Evolutionary conservation across 2,888 invertebrate genomes (phyloP).

Genomic region (Orthosia gothica): DNA sequence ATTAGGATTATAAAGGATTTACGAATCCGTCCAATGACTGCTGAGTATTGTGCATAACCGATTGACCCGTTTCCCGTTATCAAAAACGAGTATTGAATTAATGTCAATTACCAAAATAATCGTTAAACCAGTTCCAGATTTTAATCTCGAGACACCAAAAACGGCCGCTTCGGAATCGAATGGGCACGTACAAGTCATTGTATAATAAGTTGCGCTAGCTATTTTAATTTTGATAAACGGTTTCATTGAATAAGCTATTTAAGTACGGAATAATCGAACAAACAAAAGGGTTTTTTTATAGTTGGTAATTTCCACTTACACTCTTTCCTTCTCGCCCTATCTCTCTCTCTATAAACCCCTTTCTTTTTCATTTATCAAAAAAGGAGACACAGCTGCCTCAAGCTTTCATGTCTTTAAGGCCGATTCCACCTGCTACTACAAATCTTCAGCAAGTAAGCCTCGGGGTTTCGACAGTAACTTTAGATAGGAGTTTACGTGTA

Average conservation of each 20-base stretch:
- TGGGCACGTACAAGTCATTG: conserved; percentile 27
- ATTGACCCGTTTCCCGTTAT: conserved; percentile 3
- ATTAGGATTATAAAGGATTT: background rate
- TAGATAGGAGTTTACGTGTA: too few relatives aligned
- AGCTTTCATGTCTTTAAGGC: too few relatives aligned
- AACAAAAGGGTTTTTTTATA: background rate
- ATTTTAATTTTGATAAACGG: conserved; percentile 1
- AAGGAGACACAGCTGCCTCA: too few relatives aligned
- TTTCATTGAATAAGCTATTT: conserved; percentile 3
- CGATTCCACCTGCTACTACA: too few relatives aligned
- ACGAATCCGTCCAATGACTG: background rate
- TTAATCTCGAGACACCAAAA: conserved; percentile 16
- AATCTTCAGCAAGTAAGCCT: too few relatives aligned
- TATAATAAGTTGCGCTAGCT: conserved; percentile 22
- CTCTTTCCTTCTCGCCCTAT: too few relatives aligned
- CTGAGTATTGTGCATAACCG: background rate
- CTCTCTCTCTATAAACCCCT: too few relatives aligned
- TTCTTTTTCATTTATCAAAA: too few relatives aligned
- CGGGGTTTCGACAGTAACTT: too few relatives aligned
- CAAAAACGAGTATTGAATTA: conserved; percentile 7
- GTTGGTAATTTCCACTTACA: background rate
- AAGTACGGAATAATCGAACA: background rate
- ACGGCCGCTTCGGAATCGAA: conserved; percentile 9
- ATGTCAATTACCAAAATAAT: conserved; percentile 9
- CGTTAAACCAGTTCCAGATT: conserved; percentile 18